Evolutionary conservation across 2,113 vertebrate genomes (phyloP).

Genomic region (Petrocephalus zakoni): DNA sequence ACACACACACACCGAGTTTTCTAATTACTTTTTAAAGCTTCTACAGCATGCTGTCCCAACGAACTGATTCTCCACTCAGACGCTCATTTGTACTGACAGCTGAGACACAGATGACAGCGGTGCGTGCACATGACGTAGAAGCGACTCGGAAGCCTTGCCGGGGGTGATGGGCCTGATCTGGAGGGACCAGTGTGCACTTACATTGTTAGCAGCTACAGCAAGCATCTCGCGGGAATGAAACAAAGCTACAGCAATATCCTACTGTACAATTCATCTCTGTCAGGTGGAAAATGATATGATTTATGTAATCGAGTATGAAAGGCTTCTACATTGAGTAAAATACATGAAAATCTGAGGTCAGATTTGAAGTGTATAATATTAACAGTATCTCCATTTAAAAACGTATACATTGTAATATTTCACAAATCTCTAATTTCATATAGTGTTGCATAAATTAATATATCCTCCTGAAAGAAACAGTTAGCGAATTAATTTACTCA

Average conservation of each 20-base stretch:
- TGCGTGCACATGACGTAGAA: neutral
- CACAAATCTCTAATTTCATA: neutral
- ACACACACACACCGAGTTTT: neutral
- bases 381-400: neutral
- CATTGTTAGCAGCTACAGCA: neutral
- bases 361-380: neutral
- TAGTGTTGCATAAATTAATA: slow-evolving; percentile 1
- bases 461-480: neutral
- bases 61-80: neutral
- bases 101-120: neutral
- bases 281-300: neutral
- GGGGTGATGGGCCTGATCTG: neutral
- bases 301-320: neutral
- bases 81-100: neutral
- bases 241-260: neutral
- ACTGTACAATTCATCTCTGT: neutral
- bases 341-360: neutral
- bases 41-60: neutral
- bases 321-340: neutral
- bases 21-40: neutral
- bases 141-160: neutral
- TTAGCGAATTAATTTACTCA: slow-evolving; percentile 11
- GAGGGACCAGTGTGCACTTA: neutral
- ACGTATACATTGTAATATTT: neutral
- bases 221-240: neutral